phyloP scores from a whole-genome alignment of 2,797 vertebrate genomes.

The Columba guinea region DNA sequence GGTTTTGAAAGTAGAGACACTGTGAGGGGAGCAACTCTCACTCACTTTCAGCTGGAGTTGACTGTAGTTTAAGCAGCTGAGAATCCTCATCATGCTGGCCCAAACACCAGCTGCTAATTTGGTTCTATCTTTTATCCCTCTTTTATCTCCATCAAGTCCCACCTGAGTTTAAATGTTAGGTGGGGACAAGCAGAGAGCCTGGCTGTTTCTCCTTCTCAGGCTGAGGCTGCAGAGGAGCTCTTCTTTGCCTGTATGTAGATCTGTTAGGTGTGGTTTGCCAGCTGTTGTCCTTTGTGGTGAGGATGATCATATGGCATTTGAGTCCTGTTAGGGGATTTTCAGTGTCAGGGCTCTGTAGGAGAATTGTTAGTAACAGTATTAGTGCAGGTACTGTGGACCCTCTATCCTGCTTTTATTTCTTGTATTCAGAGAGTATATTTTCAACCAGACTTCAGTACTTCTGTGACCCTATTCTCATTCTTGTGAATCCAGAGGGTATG shows the following conservation, averaged over 20 bases:
- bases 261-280: neutral
- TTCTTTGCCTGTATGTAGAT: neutral
- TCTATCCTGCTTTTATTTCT: neutral
- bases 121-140: neutral
- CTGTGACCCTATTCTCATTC: neutral
- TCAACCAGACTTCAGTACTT: neutral
- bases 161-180: neutral
- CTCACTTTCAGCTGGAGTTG: neutral
- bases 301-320: neutral
- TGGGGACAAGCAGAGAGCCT: rapidly evolving
- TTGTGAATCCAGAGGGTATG: neutral
- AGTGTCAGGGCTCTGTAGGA: neutral
- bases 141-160: neutral
- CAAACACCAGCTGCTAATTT: neutral
- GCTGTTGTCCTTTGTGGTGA: neutral
- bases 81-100: neutral
- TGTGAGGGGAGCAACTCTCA: neutral
- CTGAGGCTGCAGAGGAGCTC: neutral
- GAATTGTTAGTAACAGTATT: neutral
- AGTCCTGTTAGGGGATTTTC: neutral
- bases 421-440: neutral
- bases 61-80: neutral
- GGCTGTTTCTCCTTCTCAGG: neutral
- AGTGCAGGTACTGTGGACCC: neutral
- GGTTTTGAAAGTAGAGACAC: neutral